Percentiles rank a stretch among this genome's conserved stretches.
Conservation (phyloP, 2,797 vertebrate genomes). For the Carcharodon carcharias region DNA sequence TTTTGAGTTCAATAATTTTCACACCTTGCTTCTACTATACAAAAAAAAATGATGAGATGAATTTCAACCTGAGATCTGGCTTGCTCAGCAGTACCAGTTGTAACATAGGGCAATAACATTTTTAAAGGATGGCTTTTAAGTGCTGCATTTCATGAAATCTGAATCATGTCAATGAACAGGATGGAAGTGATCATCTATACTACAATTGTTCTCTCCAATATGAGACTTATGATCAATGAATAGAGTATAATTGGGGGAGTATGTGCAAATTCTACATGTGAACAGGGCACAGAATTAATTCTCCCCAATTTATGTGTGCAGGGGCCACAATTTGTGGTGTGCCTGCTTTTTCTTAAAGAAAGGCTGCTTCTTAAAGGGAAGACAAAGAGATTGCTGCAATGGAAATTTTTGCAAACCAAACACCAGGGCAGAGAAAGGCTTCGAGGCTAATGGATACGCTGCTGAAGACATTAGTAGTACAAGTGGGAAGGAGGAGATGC, state of each 20-base stretch:
- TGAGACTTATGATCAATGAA: neutral
- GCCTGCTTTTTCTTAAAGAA: neutral
- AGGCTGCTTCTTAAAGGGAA: neutral
- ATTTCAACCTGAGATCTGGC: too few relatives aligned
- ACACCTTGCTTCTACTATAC: too few relatives aligned
- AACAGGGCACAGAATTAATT: neutral
- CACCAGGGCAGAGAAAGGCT: neutral
- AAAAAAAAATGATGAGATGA: too few relatives aligned
- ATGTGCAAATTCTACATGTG: neutral
- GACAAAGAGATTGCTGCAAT: neutral
- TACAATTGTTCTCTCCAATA: neutral
- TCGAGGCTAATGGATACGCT: neutral
- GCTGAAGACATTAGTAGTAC: neutral
- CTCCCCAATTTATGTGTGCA: neutral
- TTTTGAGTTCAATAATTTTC: too few relatives aligned
- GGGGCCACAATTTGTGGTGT: too few relatives aligned
- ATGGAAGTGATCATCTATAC: neutral
- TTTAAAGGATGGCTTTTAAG: neutral
- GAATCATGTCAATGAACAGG: neutral
- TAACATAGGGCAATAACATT: neutral
- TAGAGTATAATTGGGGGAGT: neutral
- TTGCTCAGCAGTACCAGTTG: too few relatives aligned
- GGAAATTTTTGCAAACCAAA: neutral
- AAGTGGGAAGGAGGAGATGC: neutral
- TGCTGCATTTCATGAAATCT: neutral